phyloP scores from a whole-genome alignment of 2,113 vertebrate genomes.

The Leucopternis melanops region DNA sequence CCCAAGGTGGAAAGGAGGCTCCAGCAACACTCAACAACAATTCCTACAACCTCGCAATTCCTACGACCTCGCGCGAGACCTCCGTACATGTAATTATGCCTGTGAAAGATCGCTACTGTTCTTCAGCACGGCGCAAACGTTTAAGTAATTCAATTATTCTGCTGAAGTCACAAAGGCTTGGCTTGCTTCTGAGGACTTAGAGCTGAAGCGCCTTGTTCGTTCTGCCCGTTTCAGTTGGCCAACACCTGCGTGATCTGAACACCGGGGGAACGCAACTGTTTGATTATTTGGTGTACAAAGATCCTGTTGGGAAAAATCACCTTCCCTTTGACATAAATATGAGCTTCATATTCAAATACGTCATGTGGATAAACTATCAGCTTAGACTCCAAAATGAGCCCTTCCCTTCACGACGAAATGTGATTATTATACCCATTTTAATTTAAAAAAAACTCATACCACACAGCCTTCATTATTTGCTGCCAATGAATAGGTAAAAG shows the following conservation, averaged over 20 bases:
- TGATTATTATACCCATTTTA: not conserved
- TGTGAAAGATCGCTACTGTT: fast-evolving
- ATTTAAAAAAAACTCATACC: not conserved
- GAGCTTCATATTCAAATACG: not conserved
- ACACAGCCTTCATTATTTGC: not conserved
- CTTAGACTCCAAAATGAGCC: not conserved
- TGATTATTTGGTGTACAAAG: not conserved
- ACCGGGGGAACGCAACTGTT: not conserved
- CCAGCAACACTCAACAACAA: not conserved
- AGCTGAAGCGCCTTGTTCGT: not conserved
- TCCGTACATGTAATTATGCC: not conserved
- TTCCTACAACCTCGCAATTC: not conserved
- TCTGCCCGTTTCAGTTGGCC: not conserved
- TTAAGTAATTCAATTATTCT: not conserved
- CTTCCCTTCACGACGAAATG: not conserved
- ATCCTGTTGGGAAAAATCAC: not conserved
- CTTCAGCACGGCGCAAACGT: fast-evolving
- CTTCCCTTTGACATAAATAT: not conserved
- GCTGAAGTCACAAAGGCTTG: not conserved
- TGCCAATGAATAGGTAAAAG: not conserved
- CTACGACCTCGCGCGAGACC: not conserved
- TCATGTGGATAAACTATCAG: not conserved
- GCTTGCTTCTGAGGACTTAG: not conserved
- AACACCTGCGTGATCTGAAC: not conserved
- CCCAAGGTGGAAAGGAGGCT: not conserved